Percentiles rank a stretch among this genome's conserved stretches.
Conservation (phyloP, 2,888 invertebrate species). For the Volucella inflata region DNA sequence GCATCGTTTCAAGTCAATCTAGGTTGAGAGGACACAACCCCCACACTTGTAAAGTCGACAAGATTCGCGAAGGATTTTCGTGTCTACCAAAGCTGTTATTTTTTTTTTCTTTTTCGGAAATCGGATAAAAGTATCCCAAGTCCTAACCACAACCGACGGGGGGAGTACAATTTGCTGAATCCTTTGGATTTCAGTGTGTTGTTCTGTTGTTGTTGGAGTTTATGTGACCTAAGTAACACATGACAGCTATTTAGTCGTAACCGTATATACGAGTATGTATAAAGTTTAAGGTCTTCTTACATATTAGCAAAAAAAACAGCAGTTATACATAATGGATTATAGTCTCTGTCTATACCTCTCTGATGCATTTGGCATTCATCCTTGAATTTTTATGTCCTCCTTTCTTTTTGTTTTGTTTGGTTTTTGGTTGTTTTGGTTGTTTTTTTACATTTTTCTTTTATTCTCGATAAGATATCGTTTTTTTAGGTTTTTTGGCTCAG, state of each 20-base stretch:
- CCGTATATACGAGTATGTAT: no score
- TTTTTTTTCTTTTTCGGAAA: neutral
- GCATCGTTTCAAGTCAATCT: no score
- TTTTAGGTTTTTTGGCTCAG: slow-evolving; percentile 16
- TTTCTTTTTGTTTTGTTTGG: neutral
- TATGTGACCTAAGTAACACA: slow-evolving; percentile 5
- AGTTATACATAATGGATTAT: neutral
- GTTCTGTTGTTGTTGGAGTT: neutral
- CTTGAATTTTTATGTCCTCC: slow-evolving; percentile 5
- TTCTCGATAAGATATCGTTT: slow-evolving; percentile 12
- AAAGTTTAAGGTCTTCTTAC: no score
- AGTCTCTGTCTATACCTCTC: neutral
- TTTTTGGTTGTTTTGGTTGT: neutral
- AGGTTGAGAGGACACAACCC: no score
- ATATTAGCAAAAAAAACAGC: neutral
- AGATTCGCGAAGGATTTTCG: no score
- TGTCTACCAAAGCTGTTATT: neutral
- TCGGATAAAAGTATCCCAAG: neutral
- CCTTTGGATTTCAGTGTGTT: slow-evolving; percentile 4
- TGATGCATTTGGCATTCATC: slow-evolving; percentile 25
- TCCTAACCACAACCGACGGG: neutral
- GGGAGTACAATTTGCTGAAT: slow-evolving; percentile 13
- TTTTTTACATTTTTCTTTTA: neutral
- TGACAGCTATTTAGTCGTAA: neutral
- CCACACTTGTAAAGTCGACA: no score